phyloP scores from a whole-genome alignment of 2,888 invertebrate genomes.

The Cheilosia soror region DNA sequence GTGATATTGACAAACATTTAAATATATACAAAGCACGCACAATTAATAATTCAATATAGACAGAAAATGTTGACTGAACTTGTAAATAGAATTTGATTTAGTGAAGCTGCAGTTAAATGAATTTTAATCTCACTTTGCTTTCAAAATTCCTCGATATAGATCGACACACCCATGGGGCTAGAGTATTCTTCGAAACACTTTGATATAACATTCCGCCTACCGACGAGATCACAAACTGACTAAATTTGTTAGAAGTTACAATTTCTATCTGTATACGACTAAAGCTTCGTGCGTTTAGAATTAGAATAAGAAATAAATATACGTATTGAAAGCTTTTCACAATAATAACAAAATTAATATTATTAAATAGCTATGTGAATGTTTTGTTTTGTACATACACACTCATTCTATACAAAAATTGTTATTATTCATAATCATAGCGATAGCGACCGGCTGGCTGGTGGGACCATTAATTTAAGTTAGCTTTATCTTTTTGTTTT shows the following conservation, averaged over 20 bases:
- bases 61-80: too few relatives aligned
- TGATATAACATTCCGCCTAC: slow-evolving; percentile 11
- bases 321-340: too few relatives aligned
- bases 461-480: not conserved
- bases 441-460: too few relatives aligned
- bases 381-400: too few relatives aligned
- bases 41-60: too few relatives aligned
- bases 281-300: too few relatives aligned
- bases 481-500: not conserved
- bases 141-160: not conserved
- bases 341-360: too few relatives aligned
- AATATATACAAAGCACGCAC: too few relatives aligned
- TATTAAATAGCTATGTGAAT: fast-evolving
- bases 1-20: too few relatives aligned
- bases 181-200: not conserved
- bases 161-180: not conserved
- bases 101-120: not conserved
- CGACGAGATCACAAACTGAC: not conserved
- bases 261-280: too few relatives aligned
- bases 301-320: not conserved
- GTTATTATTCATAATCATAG: too few relatives aligned
- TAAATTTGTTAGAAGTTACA: not conserved
- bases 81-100: not conserved
- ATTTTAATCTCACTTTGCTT: slow-evolving; percentile 27
- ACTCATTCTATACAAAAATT: too few relatives aligned